Base-by-base conservation (phyloP, 1,140 invertebrate genomes). In the Drosophila fuyamai region DNA sequence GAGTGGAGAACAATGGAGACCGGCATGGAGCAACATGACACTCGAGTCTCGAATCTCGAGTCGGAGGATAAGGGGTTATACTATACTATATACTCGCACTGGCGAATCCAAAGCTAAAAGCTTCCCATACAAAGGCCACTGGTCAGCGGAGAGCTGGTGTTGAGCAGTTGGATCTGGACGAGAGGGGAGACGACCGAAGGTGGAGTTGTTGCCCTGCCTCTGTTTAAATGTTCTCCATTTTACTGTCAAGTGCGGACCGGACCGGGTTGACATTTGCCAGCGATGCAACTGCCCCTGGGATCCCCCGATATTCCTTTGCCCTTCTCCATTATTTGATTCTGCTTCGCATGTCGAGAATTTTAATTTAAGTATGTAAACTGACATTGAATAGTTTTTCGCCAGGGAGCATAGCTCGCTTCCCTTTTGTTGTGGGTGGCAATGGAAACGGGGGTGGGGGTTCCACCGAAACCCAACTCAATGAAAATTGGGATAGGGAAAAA, bases 341-440 rank as follows among this genome's bases (percentile, higher is more conserved):
- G 59, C 62, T 72, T 73, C 59, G 63, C 61, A 70, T 79, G 75
- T 88, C 75, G 67, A 79, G 84, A 89, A 90, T 89, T 89, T 89
- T 89, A 89, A 89, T 89, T 89, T 84, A 89, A 89, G 81, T 89
- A 84, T 89, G 85, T 90, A 89, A 89, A 89, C 85, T 89, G 84
- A 89, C 84, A 89, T 89, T 89, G 85, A 89, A 89, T 89, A 85
- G 81, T 85, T 85, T 81, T 73, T 57, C 59, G 27, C 68, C 68
- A 71, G 68, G 74, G 53, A 68, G 56, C 70, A 46, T 44, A 47
- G 36, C 55, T 67, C 55, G 63, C 29, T 46, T 65, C 29, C 58
- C 61, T 56, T 81, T 85, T 78, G 63, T 75, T 86, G 79, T 81
- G 73, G 81, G 81, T 71, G 79, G 79, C 43, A 67, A 68, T 71